phyloP scores from a whole-genome alignment of 2,797 vertebrate species.

The Malacoraja senta region DNA sequence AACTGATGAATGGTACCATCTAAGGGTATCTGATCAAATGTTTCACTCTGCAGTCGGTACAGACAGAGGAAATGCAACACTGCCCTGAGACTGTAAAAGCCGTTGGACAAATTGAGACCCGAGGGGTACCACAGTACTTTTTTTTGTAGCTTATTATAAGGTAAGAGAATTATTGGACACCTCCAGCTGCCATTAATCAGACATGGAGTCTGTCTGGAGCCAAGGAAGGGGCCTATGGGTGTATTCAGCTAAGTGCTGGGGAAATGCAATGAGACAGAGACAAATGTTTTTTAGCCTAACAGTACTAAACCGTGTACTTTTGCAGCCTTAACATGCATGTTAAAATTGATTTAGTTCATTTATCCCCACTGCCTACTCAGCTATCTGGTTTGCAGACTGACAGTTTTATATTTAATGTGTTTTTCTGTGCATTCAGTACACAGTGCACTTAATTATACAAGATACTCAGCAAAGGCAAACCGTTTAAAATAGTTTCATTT shows the following conservation, averaged over 20 bases:
- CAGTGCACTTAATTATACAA: constrained; percentile 6
- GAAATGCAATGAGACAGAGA: constrained; percentile 69
- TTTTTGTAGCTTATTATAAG: constrained; percentile 68
- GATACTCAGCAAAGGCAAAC: constrained; percentile 14
- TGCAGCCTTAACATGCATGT: constrained; percentile 63
- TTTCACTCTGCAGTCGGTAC: constrained; percentile 38
- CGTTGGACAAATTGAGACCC: constrained; percentile 51
- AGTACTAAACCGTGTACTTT: constrained; percentile 60
- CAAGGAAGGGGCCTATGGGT: constrained; percentile 60
- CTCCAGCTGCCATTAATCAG: constrained; percentile 86
- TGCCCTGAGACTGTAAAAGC: constrained; percentile 45
- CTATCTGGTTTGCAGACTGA: constrained; percentile 63
- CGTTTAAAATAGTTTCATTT: constrained; percentile 16
- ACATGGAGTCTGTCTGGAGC: constrained; percentile 75
- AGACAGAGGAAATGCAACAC: constrained; percentile 47
- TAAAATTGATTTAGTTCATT: constrained; percentile 76
- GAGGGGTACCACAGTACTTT: constrained; percentile 48
- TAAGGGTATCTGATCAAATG: constrained; percentile 4
- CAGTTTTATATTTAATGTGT: constrained; percentile 81
- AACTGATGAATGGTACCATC: constrained; percentile 25
- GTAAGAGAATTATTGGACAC: constrained; percentile 76
- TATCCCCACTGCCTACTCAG: constrained; percentile 56
- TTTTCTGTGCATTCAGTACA: constrained; percentile 43
- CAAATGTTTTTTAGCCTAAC: constrained; percentile 63
- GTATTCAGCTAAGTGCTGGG: constrained; percentile 55